These are phyloP conservation scores for Lysandra coridon DNA, from an alignment of 2,888 invertebrate genomes.

Conservation along the genomic window DNA sequence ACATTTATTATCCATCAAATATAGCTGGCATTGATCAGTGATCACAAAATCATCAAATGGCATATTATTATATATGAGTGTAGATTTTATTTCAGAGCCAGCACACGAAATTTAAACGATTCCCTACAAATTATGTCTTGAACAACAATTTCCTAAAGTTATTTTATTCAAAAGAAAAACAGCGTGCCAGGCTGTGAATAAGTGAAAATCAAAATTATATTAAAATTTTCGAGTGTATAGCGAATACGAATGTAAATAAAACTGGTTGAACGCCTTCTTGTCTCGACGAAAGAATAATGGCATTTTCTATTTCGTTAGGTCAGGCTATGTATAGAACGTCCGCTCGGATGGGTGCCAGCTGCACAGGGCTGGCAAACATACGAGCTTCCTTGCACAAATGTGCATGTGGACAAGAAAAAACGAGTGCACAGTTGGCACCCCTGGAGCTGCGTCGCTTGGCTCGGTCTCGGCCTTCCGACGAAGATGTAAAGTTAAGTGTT, in stretches of 20 bases:
- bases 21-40: neutral
- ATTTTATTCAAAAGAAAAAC: neutral
- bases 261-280: conserved; percentile 75
- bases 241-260: conserved; percentile 74
- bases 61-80: too few species aligned
- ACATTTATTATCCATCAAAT: neutral
- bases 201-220: conserved; percentile 11
- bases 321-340: conserved; percentile 64
- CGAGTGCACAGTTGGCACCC: conserved; percentile 48
- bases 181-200: neutral
- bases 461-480: conserved; percentile 49
- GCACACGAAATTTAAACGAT: too few species aligned
- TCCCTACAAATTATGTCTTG: neutral
- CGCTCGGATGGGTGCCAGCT: conserved; percentile 75
- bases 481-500: conserved; percentile 58
- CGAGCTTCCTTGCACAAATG: neutral
- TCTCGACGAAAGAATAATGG: conserved; percentile 75
- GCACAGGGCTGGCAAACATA: conserved; percentile 47
- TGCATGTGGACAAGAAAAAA: neutral
- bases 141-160: neutral
- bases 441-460: conserved; percentile 27
- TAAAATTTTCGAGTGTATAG: conserved; percentile 42
- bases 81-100: too few species aligned
- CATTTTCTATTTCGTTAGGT: conserved; percentile 78
- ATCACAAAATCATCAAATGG: too few species aligned